phyloP scores from a whole-genome alignment of 1,140 invertebrate species.

The Leptoteleia sp. region DNA sequence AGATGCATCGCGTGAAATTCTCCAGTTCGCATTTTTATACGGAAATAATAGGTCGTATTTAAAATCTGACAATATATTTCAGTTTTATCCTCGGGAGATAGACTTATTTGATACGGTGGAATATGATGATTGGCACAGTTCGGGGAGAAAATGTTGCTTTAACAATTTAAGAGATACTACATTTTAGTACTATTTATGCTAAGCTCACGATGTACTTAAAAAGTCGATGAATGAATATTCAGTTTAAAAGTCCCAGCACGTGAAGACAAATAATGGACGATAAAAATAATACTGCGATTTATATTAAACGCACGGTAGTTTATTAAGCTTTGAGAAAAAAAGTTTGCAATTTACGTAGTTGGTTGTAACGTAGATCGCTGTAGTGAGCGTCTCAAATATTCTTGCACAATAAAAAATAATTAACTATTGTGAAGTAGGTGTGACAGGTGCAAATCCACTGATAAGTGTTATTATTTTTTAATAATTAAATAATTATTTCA shows the following conservation, averaged over 20 bases:
- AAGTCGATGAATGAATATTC: constrained; percentile 5
- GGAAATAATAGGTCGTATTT: constrained; percentile 1
- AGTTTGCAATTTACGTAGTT: too few species aligned
- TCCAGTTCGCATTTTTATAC: not conserved
- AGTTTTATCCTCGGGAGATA: not conserved
- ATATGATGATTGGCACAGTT: constrained; percentile 5
- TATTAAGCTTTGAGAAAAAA: too few species aligned
- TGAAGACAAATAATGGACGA: not conserved
- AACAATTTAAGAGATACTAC: not conserved
- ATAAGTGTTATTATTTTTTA: too few species aligned
- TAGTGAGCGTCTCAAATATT: too few species aligned
- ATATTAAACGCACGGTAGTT: too few species aligned
- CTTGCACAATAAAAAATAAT: too few species aligned
- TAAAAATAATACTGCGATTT: not conserved
- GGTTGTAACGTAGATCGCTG: too few species aligned
- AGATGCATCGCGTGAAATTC: not conserved
- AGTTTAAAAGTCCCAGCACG: not conserved
- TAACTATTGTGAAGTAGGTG: too few species aligned
- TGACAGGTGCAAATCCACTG: too few species aligned
- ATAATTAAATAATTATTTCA: too few species aligned
- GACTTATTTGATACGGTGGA: not conserved
- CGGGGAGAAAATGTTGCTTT: not conserved
- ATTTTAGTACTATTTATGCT: constrained; percentile 6
- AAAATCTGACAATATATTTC: not conserved
- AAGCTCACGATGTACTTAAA: constrained; percentile 3